Conservation (phyloP, 2,113 vertebrate genomes). For the Psammodynastes pulverulentus region DNA sequence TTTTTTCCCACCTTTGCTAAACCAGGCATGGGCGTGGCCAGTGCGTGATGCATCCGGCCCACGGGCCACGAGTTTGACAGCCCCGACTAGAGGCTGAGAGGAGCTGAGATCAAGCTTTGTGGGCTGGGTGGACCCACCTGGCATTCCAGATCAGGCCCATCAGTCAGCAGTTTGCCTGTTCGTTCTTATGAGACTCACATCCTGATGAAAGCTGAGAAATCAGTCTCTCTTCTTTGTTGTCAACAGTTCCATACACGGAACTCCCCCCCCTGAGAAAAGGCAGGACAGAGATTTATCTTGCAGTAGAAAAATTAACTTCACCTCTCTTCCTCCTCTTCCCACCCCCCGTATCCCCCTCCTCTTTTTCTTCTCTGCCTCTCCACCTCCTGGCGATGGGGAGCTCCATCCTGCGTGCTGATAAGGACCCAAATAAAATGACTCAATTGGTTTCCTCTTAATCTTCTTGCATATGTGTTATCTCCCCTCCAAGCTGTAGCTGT, state of each 20-base stretch:
- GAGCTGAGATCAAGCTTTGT: not conserved
- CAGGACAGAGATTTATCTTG: not conserved
- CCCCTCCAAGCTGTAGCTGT: not conserved
- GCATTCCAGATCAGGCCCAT: not conserved
- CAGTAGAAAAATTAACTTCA: not conserved
- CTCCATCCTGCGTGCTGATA: not conserved
- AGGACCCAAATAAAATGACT: rapidly evolving
- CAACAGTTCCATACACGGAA: not conserved
- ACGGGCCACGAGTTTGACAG: no score
- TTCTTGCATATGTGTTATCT: not conserved
- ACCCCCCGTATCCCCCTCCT: not conserved
- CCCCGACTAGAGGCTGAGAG: not conserved
- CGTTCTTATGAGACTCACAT: not conserved
- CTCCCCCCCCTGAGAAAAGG: not conserved
- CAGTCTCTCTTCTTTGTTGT: not conserved
- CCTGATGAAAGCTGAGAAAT: not conserved
- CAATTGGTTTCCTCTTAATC: not conserved
- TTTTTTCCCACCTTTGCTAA: no score
- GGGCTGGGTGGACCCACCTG: not conserved
- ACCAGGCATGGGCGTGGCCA: no score
- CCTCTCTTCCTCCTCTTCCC: not conserved
- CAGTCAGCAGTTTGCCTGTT: not conserved
- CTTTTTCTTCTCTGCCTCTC: not conserved
- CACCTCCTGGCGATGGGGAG: not conserved
- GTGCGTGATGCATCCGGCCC: no score